phyloP scores from a whole-genome alignment of 2,113 vertebrate species.

The Spea bombifrons region DNA sequence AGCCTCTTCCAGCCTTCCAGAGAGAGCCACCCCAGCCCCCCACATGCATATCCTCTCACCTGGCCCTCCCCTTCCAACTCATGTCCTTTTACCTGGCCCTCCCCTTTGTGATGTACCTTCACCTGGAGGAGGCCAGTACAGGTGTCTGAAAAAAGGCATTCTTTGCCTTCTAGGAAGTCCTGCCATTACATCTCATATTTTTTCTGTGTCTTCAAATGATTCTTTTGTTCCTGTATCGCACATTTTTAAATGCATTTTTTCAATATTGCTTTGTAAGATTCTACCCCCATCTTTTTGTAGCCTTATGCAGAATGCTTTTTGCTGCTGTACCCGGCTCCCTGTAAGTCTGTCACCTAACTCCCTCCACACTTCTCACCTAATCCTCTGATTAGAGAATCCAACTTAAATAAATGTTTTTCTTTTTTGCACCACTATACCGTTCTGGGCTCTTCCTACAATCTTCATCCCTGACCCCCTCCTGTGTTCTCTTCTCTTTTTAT shows the following conservation, averaged over 20 bases:
- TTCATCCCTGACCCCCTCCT: background rate
- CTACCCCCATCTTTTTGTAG: too few relatives aligned
- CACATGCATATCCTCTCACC: background rate
- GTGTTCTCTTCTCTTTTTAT: background rate
- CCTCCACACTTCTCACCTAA: too few relatives aligned
- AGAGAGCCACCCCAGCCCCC: background rate
- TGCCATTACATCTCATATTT: background rate
- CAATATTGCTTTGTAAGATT: too few relatives aligned
- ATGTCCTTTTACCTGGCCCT: constrained; percentile 2
- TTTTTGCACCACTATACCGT: background rate
- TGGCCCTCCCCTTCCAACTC: background rate
- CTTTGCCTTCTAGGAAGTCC: background rate
- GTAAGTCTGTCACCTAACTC: too few relatives aligned
- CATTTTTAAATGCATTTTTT: background rate
- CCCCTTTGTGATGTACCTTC: background rate
- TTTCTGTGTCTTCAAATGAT: background rate
- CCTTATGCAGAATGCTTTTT: too few relatives aligned
- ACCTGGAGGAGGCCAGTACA: background rate
- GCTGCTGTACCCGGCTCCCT: too few relatives aligned
- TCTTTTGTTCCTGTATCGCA: background rate
- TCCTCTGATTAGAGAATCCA: too few relatives aligned
- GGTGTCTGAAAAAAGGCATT: background rate
- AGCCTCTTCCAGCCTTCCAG: constrained; percentile 23
- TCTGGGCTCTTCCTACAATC: too few relatives aligned
- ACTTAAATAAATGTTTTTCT: background rate